Base-by-base conservation (phyloP, 2,113 vertebrate genomes). In the Ammodramus savannarum region DNA sequence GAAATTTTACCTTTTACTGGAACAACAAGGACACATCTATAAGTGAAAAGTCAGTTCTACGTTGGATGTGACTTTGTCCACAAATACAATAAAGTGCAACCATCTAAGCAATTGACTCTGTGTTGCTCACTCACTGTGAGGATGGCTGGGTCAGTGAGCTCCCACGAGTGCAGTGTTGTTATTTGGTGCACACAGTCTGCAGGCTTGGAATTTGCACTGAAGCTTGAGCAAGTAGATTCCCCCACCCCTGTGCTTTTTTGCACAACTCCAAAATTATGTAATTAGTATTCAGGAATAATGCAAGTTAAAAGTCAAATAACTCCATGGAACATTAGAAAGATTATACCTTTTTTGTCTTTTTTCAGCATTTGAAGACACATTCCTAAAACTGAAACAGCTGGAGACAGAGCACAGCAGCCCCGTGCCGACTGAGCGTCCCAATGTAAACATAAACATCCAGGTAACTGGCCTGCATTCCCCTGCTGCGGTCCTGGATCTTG, bases 381-480 rank as follows among this genome's bases (percentile, higher is more conserved):
- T 98, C n/a, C 97, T 98, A 73, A 99, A 98, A 58, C 97, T 99
- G 90, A 99, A 98, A 51, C 98, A 98, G 81, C 94, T 99, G 93
- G 98, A 99, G 87, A 67, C 97, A 52, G 98, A 99, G 75, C 25
- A 16, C 77, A 97, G 76, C 78, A 97, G 81, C 61, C 89, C 97
- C 0, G 32, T 96, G 55, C 95, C 65, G 0, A 11, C 80, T 2
- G 71, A 98, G 38, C 96, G 31, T 93, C 96, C 98, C 73, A 98
- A 97, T 2, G 1, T 98, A 62, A 98, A 98, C 39, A 80, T 99
- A 67, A 99, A 99, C 2, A 10, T 99, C 34, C 99, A 99, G 99
- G 99, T 99, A 97, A 46, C 59, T 23, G 22, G 11, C 17, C 41
- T 58, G 77, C 34, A 8, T 63, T 58, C 29, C 27, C 10, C 16